Evolutionary conservation across 2,797 vertebrate species (phyloP), one percentile per base, ranked within the genome.

Genomic region (Eulemur mongoz): DNA sequence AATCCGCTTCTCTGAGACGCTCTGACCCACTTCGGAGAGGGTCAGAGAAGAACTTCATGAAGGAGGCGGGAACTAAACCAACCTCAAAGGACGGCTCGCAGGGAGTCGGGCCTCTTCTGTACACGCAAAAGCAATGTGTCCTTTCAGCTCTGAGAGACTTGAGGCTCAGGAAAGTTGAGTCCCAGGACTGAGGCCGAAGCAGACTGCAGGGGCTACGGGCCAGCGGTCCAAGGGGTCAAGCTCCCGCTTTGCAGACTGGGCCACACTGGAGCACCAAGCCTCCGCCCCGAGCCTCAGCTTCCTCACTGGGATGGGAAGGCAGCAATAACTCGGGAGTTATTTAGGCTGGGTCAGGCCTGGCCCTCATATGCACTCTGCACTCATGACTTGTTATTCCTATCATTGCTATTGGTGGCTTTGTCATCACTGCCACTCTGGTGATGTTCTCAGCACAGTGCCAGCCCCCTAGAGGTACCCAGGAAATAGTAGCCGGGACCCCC

Each of bases 71-170:
- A 30, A 14, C 75, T 83, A 69, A 63, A 12, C 10, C 14, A 4
- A 35, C 23, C 88, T 87, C 61, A 38, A 87, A 70, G 45, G 81
- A 75, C 18, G 20, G 5, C 9, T 9, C 32, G 1, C 32, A 20
- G 32, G 20, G 38, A 78, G 22, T 20, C 0, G 2, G 35, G n/a
- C 23, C 32, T 35, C 23, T 43, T 63, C 81, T 69, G 14, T 11
- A 23, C 40, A 65, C 50, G 82, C 50, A 38, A 83, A 43, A 65
- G 27, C 69, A 30, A 87, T 83, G 76, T 52, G 27, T 54, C 89
- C 73, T 73, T 63, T 93, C 54, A 43, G 43, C n/a, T 65, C 52
- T 10, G 0, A 15, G 73, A 86, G 70, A 45, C 72, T 52, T 14
- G 61, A 32, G 30, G 14, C 59, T 35, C 30, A 7, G 38, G 32